A percentile compares a stretch with the other conserved stretches of the same genome.
Conservation (phyloP, 2,888 invertebrate genomes). For the Ornithoptera priamus region DNA sequence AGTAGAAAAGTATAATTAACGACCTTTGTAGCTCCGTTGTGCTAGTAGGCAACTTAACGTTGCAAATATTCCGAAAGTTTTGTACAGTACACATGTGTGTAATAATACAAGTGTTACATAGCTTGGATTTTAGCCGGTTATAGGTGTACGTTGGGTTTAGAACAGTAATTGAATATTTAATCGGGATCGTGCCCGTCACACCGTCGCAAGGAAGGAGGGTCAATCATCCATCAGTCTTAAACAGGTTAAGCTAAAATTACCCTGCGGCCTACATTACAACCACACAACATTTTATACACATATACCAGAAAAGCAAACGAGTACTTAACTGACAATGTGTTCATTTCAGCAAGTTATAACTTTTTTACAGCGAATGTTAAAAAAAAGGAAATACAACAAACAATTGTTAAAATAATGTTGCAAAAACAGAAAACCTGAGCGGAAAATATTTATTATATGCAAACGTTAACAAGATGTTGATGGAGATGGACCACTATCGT, state of each 20-base stretch:
- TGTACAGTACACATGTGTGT: too few species aligned
- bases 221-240: conserved; percentile 31
- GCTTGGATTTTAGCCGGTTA: too few species aligned
- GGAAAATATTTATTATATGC: too few species aligned
- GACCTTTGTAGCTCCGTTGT: too few species aligned
- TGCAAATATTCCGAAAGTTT: too few species aligned
- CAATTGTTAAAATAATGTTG: not conserved
- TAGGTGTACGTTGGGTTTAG: not conserved
- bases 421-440: too few species aligned
- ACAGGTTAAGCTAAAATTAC: conserved; percentile 50
- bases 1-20: too few species aligned
- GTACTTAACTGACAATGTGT: conserved; percentile 18
- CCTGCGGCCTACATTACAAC: conserved; percentile 45
- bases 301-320: conserved; percentile 16
- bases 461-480: not conserved
- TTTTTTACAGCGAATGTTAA: not conserved
- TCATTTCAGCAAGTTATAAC: conserved; percentile 13
- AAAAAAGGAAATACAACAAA: not conserved
- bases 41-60: too few species aligned
- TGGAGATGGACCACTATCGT: not conserved
- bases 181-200: conserved; percentile 10
- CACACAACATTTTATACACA: conserved; percentile 9
- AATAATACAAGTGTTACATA: too few species aligned
- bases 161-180: conserved; percentile 15
- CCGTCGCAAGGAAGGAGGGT: conserved; percentile 14